Percentiles rank a stretch among this genome's conserved stretches.
Conservation (phyloP, 2,888 invertebrate genomes). For the Nephrotoma flavescens region DNA sequence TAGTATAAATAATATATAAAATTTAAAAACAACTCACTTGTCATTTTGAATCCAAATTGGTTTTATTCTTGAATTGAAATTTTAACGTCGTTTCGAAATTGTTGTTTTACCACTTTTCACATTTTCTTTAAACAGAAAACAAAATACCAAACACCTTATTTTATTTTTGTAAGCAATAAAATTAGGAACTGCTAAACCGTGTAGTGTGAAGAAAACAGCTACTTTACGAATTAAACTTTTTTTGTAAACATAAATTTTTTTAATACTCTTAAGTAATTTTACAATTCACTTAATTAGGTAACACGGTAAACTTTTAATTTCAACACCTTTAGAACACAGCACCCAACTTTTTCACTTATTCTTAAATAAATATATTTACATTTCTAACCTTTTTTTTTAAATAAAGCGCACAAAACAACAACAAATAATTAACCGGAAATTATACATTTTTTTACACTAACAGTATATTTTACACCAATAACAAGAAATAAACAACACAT, state of each 20-base stretch:
- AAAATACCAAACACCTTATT: neutral
- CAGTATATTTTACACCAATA: neutral
- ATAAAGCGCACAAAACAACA: neutral
- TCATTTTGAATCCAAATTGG: neutral
- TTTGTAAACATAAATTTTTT: neutral
- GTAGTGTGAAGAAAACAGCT: neutral
- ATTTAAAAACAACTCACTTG: neutral
- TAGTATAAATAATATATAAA: neutral
- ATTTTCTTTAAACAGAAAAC: neutral
- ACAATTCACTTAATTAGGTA: neutral
- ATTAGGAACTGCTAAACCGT: neutral
- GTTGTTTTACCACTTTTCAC: neutral
- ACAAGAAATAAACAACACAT: neutral
- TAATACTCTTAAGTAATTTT: neutral
- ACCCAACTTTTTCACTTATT: neutral
- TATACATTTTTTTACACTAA: neutral
- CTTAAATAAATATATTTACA: neutral
- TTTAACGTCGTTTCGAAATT: neutral
- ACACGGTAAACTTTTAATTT: neutral
- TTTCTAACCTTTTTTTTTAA: neutral
- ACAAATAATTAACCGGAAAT: neutral
- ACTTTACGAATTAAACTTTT: neutral
- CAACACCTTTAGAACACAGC: neutral
- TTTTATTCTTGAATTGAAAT: neutral
- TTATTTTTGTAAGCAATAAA: neutral